A percentile compares a stretch with the other conserved stretches of the same genome.
phyloP scores from a whole-genome alignment of 1,140 invertebrate species.

The Agrypnia vestita region DNA sequence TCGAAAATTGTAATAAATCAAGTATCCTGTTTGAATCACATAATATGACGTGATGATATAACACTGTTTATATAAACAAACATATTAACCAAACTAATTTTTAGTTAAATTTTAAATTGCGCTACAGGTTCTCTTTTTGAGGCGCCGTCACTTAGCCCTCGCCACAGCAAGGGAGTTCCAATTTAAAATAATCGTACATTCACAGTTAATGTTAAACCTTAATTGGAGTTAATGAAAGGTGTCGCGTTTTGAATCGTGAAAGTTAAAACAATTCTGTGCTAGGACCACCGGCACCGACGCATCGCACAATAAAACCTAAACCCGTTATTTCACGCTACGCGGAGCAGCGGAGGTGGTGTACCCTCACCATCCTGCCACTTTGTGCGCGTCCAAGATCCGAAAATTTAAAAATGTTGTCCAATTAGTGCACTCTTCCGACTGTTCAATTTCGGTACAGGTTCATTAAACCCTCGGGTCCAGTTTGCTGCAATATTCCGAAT shows the following conservation, averaged over 20 bases:
- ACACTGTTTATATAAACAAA: no score
- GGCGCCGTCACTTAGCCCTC: no score
- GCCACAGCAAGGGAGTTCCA: no score
- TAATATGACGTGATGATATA: no score
- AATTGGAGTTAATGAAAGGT: no score
- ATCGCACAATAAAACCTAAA: constrained; percentile 3
- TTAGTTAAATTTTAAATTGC: no score
- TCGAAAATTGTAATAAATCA: no score
- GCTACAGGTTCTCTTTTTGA: no score
- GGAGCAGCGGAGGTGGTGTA: constrained; percentile 1
- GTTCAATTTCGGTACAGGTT: constrained; percentile 25
- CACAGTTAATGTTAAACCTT: no score
- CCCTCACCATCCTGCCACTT: constrained; percentile 14
- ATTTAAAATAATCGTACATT: no score
- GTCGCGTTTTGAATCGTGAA: neutral
- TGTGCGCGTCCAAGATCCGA: neutral
- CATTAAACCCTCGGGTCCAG: constrained; percentile 27
- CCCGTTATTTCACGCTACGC: constrained; percentile 27
- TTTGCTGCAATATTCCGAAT: neutral
- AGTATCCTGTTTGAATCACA: no score
- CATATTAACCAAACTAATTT: no score
- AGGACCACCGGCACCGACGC: constrained; percentile 37
- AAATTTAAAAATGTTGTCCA: constrained; percentile 13
- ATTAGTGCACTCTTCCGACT: constrained; percentile 39
- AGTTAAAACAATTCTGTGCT: neutral